Base-by-base conservation (phyloP, 2,888 invertebrate genomes). In the Cinara cedri region DNA sequence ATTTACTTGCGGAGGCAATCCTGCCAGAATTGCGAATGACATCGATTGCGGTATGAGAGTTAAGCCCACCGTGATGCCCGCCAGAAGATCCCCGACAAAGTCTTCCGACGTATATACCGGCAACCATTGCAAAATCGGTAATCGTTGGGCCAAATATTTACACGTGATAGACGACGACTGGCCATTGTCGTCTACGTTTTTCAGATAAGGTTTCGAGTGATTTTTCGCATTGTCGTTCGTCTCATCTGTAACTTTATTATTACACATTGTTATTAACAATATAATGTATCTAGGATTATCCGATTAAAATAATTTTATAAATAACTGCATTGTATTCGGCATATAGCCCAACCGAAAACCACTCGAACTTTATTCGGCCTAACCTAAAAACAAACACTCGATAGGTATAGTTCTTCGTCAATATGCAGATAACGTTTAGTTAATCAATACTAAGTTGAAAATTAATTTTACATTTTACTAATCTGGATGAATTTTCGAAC, bases 31-130 rank as follows among this genome's bases (percentile, higher is more conserved):
- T 44, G 93, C 89, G 86, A 94, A 94, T 14, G 94, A 94, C 81
- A 94, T 87, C 14, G 93, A 93, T 87, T 96, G 96, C 14, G 96
- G 97, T 83, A 97, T 95, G 80, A 97, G 95, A 0, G 96, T 97
- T 81, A 97, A 89, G 0, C 96, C 97, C n/a, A 97, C 96, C 1
- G 96, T 96, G 81, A 97, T 87, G 78, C 96, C 96, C 9, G 97
- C 96, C 82, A 97, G 92, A 63, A 95, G 85, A 87, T 97, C 97
- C 14, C 95, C 94, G 72, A 94, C 86, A 10, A 94, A 91, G 86
- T 92, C 90, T 81, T 90, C 89, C 10, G 87, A 85, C 83, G 88
- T 90, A 87, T 96, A 95, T 84, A 88, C 89, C 4, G 94, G 94
- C 82, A 94, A 85, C 96, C 96, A 96, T 76, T 85, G 86, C 6